Evolutionary conservation across 1,140 invertebrate genomes (phyloP), one percentile per base, ranked within the genome.

Genomic region (Latrodectus geometricus): DNA sequence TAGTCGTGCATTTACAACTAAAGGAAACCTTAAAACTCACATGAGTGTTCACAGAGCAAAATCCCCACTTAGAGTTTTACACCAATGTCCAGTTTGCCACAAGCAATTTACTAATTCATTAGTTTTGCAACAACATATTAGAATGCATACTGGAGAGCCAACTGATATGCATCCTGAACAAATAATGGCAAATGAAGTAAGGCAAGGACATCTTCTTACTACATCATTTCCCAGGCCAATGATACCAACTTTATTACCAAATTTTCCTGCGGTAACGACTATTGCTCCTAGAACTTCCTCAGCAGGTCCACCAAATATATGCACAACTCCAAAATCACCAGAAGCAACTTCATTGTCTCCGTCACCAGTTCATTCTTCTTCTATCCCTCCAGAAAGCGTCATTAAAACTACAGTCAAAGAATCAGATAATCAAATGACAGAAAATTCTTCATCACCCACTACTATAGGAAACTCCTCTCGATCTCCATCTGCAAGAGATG

Each of bases 21-120:
- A 99, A 88, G 98, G 98, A 35, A 99, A 99, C 92, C 93, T 99
- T 73, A 99, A 99, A 91, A 99, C 98, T 0, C 98, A 99, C 92
- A 99, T 99, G 98, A 97, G 98, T 68, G 98, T 99, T 15, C 98
- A 99, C 92, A 93, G 98, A 94, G 92, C 97, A 66, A 98, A 97
- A 89, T 96, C 96, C 86, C 97, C 97, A 0, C 94, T 97, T 90
- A 92, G 97, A 79, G 95, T 98, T 89, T 93, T 98, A 87, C 97
- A 99, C 90, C 97, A 99, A 91, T 99, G 98, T 91, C 98, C 98
- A 2, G 97, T 99, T 14, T 99, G 98, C 91, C 97, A 99, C 92
- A 99, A 99, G 92, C 97, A 97, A 90, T 99, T 98, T 92, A 96
- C 97, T 50, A 99, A 99, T 90, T 94, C 96, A 5, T 93, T 97